Evolutionary conservation across 1,140 invertebrate genomes (phyloP).

Genomic region (Antheraea pernyi): DNA sequence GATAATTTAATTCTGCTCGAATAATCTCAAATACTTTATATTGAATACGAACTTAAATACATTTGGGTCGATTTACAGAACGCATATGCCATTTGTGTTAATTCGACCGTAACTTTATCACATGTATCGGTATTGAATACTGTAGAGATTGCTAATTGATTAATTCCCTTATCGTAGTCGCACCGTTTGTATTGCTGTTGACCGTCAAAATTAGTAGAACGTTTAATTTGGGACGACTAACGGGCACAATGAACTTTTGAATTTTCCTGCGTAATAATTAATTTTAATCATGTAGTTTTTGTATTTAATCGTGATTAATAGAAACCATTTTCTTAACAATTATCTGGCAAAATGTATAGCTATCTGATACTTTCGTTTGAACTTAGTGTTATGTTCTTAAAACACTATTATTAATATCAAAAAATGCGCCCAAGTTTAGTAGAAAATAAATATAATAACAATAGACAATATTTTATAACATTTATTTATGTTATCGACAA

Average conservation of each 20-base stretch:
- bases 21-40: not conserved
- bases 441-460: too few relatives aligned
- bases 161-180: not conserved
- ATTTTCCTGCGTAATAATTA: too few relatives aligned
- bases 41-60: not conserved
- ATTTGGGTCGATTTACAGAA: not conserved
- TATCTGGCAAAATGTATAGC: too few relatives aligned
- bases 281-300: too few relatives aligned
- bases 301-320: too few relatives aligned
- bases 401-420: too few relatives aligned
- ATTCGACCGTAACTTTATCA: not conserved
- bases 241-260: not conserved
- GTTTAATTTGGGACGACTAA: not conserved
- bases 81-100: not conserved
- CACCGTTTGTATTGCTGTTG: conserved; percentile 1
- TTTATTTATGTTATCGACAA: too few relatives aligned
- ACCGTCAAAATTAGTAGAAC: conserved; percentile 4
- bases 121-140: not conserved
- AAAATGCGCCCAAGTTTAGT: too few relatives aligned
- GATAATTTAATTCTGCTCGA: conserved; percentile 1
- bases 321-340: too few relatives aligned
- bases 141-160: conserved; percentile 3
- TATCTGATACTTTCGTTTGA: too few relatives aligned
- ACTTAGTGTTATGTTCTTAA: too few relatives aligned
- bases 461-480: too few relatives aligned